Conservation (phyloP, 1,140 invertebrate genomes). For the Drosophila equinoxialis region DNA sequence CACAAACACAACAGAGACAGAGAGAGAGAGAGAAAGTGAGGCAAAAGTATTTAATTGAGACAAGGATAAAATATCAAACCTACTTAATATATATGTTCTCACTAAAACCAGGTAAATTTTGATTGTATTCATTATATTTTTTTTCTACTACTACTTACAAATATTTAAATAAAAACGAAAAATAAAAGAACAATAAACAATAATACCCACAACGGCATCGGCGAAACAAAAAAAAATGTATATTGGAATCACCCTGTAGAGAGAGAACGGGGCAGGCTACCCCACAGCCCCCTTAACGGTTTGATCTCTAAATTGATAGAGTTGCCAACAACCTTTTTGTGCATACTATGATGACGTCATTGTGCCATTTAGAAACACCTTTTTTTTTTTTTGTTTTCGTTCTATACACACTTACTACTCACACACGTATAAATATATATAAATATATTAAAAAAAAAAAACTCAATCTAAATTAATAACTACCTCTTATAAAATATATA, state of each 20-base stretch:
- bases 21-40: neutral
- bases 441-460: neutral
- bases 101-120: constrained; percentile 23
- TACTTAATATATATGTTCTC: constrained; percentile 17
- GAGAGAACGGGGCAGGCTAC: neutral
- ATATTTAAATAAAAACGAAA: neutral
- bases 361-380: constrained; percentile 10
- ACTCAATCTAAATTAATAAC: constrained; percentile 26
- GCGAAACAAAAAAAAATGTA: neutral
- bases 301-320: constrained; percentile 2
- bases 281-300: neutral
- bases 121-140: constrained; percentile 1
- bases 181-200: neutral
- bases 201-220: neutral
- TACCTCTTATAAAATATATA: constrained; percentile 8
- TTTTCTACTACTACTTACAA: neutral
- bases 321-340: constrained; percentile 24
- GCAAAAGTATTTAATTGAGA: neutral
- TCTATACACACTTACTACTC: neutral
- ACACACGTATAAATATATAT: neutral
- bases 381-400: neutral
- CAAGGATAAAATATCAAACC: neutral
- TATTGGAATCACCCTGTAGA: too few relatives aligned
- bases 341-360: constrained; percentile 11
- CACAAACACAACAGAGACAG: neutral